Evolutionary conservation across 2,797 vertebrate species (phyloP), one percentile per base, ranked within the genome.

Genomic region (Silurus lanzhouensis): DNA sequence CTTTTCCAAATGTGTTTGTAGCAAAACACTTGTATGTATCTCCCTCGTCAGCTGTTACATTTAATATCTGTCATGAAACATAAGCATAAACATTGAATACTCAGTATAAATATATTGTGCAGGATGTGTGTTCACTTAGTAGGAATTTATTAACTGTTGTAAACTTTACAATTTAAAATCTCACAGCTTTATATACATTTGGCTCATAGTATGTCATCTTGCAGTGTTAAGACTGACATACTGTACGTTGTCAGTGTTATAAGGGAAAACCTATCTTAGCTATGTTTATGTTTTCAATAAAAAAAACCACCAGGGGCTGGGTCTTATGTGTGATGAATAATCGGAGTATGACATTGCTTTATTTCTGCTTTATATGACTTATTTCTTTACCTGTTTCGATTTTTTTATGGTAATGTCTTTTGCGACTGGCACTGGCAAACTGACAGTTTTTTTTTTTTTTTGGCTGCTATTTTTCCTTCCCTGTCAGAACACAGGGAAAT

Each of bases 11-110:
- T 5, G 91, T 80, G 85, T 98, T 99, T 82, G 92, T 91, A 5
- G 94, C 97, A 8, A 77, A 84, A 89, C 97, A 98, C 88, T 93
- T 96, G 89, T 97, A 98, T 76, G 93, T 87, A 82, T 96, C 97
- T 0, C 94, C 94, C 90, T 97, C 93, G 5, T 94, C 93, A 0
- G 78, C 4, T 0, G 90, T 95, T 66, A 96, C 89, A 81, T 89
- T 91, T 6, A 86, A 90, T 85, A 99, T 93, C 97, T 99, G 89
- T 78, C 57, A 74, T 85, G 13, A 76, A 83, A 72, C 44, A 71
- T 19, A n/a, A 61, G 44, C 57, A 80, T n/a, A 64, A 79, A 63
- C 57, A 15, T 0, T n/a, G 8, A 44, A 61, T 61, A 20, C 17
- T 77, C 10, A 61, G 6, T 13, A 60, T 20, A 22, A 61, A 44